Evolutionary conservation across 1,140 invertebrate species (phyloP).

Genomic region (Onthophagus taurus): DNA sequence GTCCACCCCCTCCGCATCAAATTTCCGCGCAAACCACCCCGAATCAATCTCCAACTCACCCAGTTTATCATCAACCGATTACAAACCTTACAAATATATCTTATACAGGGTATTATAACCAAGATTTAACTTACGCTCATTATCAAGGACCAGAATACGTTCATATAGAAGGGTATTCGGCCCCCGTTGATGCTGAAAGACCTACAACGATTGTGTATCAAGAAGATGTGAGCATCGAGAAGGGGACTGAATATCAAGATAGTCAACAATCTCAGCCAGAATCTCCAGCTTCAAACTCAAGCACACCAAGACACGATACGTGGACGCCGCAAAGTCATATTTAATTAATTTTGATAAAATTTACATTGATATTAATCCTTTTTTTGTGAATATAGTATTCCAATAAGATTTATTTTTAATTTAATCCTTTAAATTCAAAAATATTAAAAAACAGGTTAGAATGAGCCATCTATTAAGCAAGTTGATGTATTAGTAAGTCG

Average conservation of each 20-base stretch:
- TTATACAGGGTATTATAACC: constrained; percentile 33
- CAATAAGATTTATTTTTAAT: too few species aligned
- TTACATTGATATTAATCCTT: too few species aligned
- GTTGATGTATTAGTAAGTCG: too few species aligned
- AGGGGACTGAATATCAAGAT: constrained; percentile 18
- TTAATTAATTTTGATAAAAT: background rate
- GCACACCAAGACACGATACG: constrained; percentile 21
- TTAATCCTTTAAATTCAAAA: too few species aligned
- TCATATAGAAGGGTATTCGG: constrained; percentile 21
- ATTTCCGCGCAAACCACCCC: constrained; percentile 29
- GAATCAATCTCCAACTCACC: constrained; percentile 35
- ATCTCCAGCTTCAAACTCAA: constrained; percentile 19
- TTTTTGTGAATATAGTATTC: too few species aligned
- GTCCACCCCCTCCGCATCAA: constrained; percentile 33
- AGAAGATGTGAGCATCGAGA: constrained; percentile 19
- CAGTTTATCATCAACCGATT: constrained; percentile 34
- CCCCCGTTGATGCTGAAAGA: constrained; percentile 25
- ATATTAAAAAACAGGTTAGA: too few species aligned
- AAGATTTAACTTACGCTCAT: constrained; percentile 26
- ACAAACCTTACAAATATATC: constrained; percentile 34
- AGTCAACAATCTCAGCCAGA: constrained; percentile 20
- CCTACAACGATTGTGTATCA: constrained; percentile 23
- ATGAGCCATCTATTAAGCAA: too few species aligned
- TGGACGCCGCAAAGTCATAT: constrained; percentile 23
- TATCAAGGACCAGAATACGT: constrained; percentile 34